Base-by-base conservation (phyloP, 2,888 invertebrate genomes). In the Chromoteleia sp. region DNA sequence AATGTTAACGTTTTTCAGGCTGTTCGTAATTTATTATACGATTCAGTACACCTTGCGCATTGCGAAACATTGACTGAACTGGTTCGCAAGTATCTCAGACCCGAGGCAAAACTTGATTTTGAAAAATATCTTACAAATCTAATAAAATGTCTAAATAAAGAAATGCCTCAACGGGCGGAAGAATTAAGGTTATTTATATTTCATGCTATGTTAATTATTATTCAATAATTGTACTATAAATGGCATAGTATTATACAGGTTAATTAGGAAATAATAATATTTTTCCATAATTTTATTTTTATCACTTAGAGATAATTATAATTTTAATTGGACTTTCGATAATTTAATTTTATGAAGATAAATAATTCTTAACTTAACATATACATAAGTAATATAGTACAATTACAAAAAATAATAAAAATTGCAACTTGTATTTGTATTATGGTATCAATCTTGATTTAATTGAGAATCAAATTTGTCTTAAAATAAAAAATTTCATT, bases 131-230 rank as follows among this genome's bases (percentile, higher is more conserved):
- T 89, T 1, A 81, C 73, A 7, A 86, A 87, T 6, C 77, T 90
- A 4, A 86, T 90, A 48, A 70, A 82, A 14, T 89, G 88, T 63
- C 84, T 91, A 25, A 85, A 87, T 63, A 25, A 82, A 4, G 86
- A 89, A 70, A 77, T 89, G 41, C 89, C 90, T 2, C 86, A 88
- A 43, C 86, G 87, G 78, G 89, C 88, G 2, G 88, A 89, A 36
- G 90, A 90, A 84, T 74, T 91, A 2, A 87, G 90, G 90, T 89
- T 25, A 25, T 25, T 25, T 25, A 25, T 25, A 25, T 5, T 25
- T 25, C n/a, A n/a, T n/a, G n/a, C n/a, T n/a, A n/a, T n/a, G n/a
- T n/a, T n/a, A 43, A 7, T 14, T 71, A 21, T 43, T 59, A 1
- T 54, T 33, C 7, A 25, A 25, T 25, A 4, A 25, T 4, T 25